Evolutionary conservation across 1,140 invertebrate species (phyloP), one percentile per base, ranked within the genome.

Genomic region (Heliconius hermathena): DNA sequence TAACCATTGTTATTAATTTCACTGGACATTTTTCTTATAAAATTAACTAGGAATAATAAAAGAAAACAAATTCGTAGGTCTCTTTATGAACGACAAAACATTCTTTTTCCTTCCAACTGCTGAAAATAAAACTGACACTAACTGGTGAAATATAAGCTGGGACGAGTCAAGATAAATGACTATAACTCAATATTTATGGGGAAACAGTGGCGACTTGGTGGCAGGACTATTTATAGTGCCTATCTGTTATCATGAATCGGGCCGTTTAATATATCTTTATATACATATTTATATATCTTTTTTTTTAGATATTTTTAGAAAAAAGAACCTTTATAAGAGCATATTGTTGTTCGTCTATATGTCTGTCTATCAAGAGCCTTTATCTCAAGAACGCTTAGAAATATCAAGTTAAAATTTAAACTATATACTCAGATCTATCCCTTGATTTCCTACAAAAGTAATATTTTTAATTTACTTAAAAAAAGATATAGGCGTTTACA

Each of bases 101-200:
- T 29, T 66, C 0, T 29, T 66, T 66, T 26, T 8, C 60, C 60
- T 29, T 66, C 9, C 22, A 29, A 26, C 60, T 29, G n/a, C 9
- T 66, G 11, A 66, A 66, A 66, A 66, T 29, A 66, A 66, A 66
- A 29, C 11, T 66, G 60, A 66, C 60, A 26, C 22, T 66, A 66
- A 66, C 22, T 66, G n/a, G 9, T 66, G 60, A 66, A 66, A 66
- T 66, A 66, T 16, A 66, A 66, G 26, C 60, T 66, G 60, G 60
- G 11, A 29, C 22, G 60, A 66, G 60, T 41, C 22, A 54, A 33
- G 26, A 73, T 38, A 57, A 73, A 36, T 16, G 49, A 36, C 71
- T 57, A 73, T 73, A 73, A 78, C 49, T 78, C 71, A 72, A 72
- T 52, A 78, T 78, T 78, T 73, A 78, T 73, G 38, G n/a, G n/a